Conservation (phyloP, 2,113 vertebrate genomes). For the Callipepla squamata region DNA sequence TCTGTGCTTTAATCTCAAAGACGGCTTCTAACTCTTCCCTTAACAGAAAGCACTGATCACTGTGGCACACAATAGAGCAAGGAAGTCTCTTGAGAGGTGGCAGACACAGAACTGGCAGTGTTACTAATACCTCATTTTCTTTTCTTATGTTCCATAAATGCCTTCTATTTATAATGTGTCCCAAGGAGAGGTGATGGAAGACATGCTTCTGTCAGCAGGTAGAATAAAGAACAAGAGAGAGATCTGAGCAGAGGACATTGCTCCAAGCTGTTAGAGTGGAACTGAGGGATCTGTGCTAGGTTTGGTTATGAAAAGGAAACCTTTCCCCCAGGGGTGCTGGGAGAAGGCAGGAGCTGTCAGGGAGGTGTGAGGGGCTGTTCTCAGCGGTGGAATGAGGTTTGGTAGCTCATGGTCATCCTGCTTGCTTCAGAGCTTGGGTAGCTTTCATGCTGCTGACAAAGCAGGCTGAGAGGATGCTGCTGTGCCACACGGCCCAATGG, state of each 20-base stretch:
- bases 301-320: not conserved
- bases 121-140: not conserved
- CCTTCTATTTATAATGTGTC: not conserved
- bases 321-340: not conserved
- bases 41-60: not conserved
- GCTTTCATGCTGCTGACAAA: not conserved
- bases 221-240: not conserved
- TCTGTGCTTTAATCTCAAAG: not conserved
- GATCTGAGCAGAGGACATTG: not conserved
- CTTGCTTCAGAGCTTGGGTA: not conserved
- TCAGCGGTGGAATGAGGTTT: not conserved
- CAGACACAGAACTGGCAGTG: not conserved
- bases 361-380: not conserved
- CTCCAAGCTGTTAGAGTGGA: not conserved
- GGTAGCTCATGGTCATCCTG: not conserved
- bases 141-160: not conserved
- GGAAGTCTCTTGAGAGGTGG: not conserved
- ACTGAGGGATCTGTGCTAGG: not conserved
- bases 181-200: not conserved
- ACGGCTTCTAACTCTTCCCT: not conserved
- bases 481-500: accelerated
- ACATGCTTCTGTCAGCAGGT: not conserved
- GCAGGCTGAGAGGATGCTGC: not conserved
- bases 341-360: not conserved
- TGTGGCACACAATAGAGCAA: not conserved